phyloP scores from a whole-genome alignment of 2,113 vertebrate genomes.

The Xenus cinereus region DNA sequence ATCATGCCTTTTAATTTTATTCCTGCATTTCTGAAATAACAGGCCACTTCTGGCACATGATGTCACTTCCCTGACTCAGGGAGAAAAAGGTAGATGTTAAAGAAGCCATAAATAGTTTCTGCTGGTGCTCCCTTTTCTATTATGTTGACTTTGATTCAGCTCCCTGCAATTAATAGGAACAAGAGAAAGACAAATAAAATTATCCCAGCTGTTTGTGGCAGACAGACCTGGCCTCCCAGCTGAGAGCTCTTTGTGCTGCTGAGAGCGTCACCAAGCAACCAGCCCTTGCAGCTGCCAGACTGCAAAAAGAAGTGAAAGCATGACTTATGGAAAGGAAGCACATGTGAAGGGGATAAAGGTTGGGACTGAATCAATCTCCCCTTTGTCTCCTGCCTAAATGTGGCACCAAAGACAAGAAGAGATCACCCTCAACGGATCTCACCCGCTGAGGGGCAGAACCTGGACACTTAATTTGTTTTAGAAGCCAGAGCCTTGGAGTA shows the following conservation, averaged over 20 bases:
- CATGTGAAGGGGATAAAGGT: constrained; percentile 51
- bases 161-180: constrained; percentile 70
- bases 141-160: constrained; percentile 67
- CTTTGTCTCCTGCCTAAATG: constrained; percentile 63
- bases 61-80: background rate
- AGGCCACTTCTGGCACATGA: background rate
- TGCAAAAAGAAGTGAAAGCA: constrained; percentile 58
- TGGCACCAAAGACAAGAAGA: constrained; percentile 6
- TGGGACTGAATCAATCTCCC: constrained; percentile 74
- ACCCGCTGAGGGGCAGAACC: constrained; percentile 23
- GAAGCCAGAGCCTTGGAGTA: background rate
- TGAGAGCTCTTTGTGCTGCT: constrained; percentile 90
- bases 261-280: constrained; percentile 95
- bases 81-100: background rate
- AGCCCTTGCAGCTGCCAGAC: constrained; percentile 84
- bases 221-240: constrained; percentile 86
- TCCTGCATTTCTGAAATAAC: background rate
- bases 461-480: background rate
- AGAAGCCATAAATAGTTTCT: constrained; percentile 36
- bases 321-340: constrained; percentile 75
- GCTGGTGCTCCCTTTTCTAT: constrained; percentile 38
- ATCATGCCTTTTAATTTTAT: background rate
- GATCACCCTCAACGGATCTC: background rate
- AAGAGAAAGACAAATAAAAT: constrained; percentile 77
- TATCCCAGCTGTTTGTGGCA: constrained; percentile 79